Conservation (phyloP, 2,888 invertebrate species). For the Oxytorus armatus region DNA sequence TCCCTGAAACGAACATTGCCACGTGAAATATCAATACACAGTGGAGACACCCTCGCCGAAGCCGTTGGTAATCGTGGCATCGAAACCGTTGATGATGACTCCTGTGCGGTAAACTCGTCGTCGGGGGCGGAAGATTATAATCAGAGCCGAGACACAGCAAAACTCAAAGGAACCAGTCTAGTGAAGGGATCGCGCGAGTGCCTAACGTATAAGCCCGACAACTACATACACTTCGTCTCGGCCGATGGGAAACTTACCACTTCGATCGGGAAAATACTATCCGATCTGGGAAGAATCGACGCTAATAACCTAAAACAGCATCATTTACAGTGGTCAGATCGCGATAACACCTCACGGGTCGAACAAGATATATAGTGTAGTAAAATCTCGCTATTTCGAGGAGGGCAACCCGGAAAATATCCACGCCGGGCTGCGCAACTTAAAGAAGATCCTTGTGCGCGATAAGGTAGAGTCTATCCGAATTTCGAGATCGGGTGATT, state of each 20-base stretch:
- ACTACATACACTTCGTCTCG: constrained; percentile 47
- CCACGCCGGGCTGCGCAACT: not conserved
- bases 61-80: too few relatives aligned
- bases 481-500: not conserved
- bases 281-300: constrained; percentile 4
- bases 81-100: too few relatives aligned
- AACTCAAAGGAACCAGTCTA: too few relatives aligned
- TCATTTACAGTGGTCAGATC: not conserved
- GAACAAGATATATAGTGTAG: constrained; percentile 19
- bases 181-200: constrained; percentile 7
- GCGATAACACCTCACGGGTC: constrained; percentile 18
- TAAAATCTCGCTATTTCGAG: constrained; percentile 2
- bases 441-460: not conserved
- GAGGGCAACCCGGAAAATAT: not conserved
- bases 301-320: not conserved
- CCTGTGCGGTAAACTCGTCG: too few relatives aligned
- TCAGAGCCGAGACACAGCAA: too few relatives aligned
- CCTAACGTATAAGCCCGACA: constrained; percentile 17
- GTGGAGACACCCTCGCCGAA: too few relatives aligned
- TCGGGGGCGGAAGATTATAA: not conserved
- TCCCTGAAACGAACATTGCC: too few relatives aligned
- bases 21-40: too few relatives aligned
- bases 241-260: constrained; percentile 12
- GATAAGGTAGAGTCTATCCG: not conserved
- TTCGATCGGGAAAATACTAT: constrained; percentile 14